A percentile compares a stretch with the other conserved stretches of the same genome.
These are phyloP conservation scores for Anaspis maculata DNA, from an alignment of 2,888 invertebrate genomes.

Conservation along the genomic window DNA sequence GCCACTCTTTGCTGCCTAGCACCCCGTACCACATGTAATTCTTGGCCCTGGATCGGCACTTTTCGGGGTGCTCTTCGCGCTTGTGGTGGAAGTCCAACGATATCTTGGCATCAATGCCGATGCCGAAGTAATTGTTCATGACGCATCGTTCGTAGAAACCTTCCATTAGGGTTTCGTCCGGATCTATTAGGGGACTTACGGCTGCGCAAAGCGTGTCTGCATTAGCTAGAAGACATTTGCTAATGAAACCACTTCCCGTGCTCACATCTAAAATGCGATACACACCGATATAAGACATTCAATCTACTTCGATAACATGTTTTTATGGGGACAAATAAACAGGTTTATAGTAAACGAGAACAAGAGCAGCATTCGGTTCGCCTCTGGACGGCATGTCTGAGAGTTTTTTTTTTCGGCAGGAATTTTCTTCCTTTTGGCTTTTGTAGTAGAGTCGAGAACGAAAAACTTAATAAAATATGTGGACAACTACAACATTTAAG, in stretches of 20 bases:
- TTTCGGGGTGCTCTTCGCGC: slow-evolving; percentile 93
- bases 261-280: slow-evolving; percentile 49
- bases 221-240: slow-evolving; percentile 90
- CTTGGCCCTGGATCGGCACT: slow-evolving; percentile 86
- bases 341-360: no score
- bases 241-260: slow-evolving; percentile 78
- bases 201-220: slow-evolving; percentile 95
- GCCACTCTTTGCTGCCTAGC: slow-evolving; percentile 68
- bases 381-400: no score
- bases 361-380: no score
- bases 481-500: no score
- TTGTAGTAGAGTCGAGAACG: no score
- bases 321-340: no score
- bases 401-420: no score
- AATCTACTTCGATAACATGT: no score
- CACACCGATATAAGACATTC: slow-evolving; percentile 16
- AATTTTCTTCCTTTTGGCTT: no score
- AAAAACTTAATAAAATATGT: no score
- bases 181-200: slow-evolving; percentile 91
- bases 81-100: slow-evolving; percentile 95
- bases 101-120: slow-evolving; percentile 96
- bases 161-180: slow-evolving; percentile 78
- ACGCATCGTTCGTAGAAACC: slow-evolving; percentile 90
- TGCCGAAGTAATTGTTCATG: slow-evolving; percentile 99
- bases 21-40: slow-evolving; percentile 96